These are phyloP conservation scores for Poeciliopsis occidentalis DNA, from an alignment of 2,113 vertebrate species.

Conservation along the genomic window DNA sequence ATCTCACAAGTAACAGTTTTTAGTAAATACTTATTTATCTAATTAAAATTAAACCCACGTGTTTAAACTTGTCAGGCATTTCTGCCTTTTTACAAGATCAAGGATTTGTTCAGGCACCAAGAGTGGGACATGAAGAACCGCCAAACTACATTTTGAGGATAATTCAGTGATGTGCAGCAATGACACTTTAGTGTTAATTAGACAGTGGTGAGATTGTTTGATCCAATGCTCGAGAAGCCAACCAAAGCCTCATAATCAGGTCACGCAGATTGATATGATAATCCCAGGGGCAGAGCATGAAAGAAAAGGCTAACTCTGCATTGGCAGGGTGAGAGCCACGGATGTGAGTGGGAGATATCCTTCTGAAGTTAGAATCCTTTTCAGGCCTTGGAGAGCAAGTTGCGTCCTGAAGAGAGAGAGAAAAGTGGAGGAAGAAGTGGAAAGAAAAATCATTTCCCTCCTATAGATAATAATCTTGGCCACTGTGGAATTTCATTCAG, in stretches of 20 bases:
- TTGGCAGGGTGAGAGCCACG: conserved; percentile 57
- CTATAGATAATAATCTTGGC: conserved; percentile 57
- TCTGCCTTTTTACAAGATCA: conserved; percentile 1
- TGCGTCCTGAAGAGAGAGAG: conserved; percentile 28
- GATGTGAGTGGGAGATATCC: conserved; percentile 69
- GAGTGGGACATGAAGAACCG: conserved; percentile 15
- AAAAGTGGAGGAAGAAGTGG: conserved; percentile 12
- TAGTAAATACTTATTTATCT: neutral
- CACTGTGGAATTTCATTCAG: conserved; percentile 53
- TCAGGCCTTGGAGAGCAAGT: conserved; percentile 57
- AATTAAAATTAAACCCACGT: neutral
- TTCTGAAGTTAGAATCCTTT: conserved; percentile 75
- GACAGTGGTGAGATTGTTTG: conserved; percentile 61
- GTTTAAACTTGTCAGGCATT: neutral
- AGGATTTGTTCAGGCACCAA: conserved; percentile 11
- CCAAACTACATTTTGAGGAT: conserved; percentile 47
- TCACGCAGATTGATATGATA: conserved; percentile 77
- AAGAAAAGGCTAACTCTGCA: conserved; percentile 78
- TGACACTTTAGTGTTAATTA: conserved; percentile 70
- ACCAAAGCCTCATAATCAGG: conserved; percentile 70
- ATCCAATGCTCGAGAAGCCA: conserved; percentile 66
- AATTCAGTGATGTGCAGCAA: conserved; percentile 37
- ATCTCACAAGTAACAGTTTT: too few species aligned
- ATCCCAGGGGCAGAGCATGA: conserved; percentile 73
- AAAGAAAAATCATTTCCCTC: conserved; percentile 43